These are phyloP conservation scores for Apogon talboti DNA, from an alignment of 2,797 vertebrate genomes.

Conservation along the genomic window DNA sequence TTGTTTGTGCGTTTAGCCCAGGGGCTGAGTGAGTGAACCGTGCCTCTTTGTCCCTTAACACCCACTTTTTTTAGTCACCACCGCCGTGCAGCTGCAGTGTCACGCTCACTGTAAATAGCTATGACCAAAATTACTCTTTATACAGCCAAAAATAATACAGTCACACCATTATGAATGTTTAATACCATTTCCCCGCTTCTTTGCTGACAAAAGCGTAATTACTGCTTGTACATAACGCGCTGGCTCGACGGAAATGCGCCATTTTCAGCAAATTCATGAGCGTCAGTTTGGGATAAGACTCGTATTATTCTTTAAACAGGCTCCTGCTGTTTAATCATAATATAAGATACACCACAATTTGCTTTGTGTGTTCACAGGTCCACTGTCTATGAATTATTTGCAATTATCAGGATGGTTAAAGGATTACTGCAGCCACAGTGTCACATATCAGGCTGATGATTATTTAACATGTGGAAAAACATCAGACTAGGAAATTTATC, in stretches of 20 bases:
- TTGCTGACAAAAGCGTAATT: slow-evolving; percentile 74
- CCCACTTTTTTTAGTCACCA: slow-evolving; percentile 54
- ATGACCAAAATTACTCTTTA: slow-evolving; percentile 62
- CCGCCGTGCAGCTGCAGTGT: slow-evolving; percentile 47
- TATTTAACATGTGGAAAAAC: no score
- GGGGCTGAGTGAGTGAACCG: slow-evolving; percentile 55
- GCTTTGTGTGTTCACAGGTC: neutral
- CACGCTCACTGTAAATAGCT: slow-evolving; percentile 65
- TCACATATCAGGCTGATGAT: no score
- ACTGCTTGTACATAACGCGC: slow-evolving; percentile 56
- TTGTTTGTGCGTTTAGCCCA: slow-evolving; percentile 30
- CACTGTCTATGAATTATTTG: slow-evolving; percentile 1
- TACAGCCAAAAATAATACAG: slow-evolving; percentile 65
- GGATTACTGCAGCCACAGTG: neutral
- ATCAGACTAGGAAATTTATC: neutral
- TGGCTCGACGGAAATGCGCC: slow-evolving; percentile 54
- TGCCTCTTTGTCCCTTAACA: slow-evolving; percentile 58
- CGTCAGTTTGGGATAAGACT: slow-evolving; percentile 39
- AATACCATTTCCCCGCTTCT: slow-evolving; percentile 63
- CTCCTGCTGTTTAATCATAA: slow-evolving; percentile 21
- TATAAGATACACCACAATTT: slow-evolving; percentile 1
- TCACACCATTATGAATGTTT: slow-evolving; percentile 71
- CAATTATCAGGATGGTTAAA: slow-evolving; percentile 11
- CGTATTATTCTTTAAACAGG: slow-evolving; percentile 33
- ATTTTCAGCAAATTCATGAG: slow-evolving; percentile 57